Base-by-base conservation (phyloP, 2,113 vertebrate species). In the Australoheros scitulus region DNA sequence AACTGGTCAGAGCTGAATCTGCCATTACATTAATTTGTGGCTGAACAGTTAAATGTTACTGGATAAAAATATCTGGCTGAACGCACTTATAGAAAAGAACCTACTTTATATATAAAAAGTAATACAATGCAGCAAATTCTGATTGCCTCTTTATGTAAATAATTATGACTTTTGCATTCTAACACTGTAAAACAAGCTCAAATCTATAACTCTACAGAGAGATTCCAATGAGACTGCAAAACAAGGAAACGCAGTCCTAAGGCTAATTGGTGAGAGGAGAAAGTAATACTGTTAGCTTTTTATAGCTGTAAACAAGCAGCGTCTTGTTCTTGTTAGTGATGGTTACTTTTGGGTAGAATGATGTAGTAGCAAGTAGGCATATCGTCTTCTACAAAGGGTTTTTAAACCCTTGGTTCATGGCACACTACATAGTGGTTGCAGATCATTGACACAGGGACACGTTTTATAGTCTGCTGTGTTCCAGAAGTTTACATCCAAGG, bases 261-360 rank as follows among this genome's bases (percentile, higher is more conserved):
- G 57, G 15, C 15, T 81, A 56, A 43, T 52, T 3, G 20, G 38
- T 1, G 34, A 55, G 2, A 52, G 8, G 32, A 26, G 11, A 52
- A 9, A 78, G 38, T 20, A 24, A 41, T 6, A 18, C 9, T 36
- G n/a, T 65, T 22, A 61, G n/a, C 26, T 68, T 2, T 36, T 83
- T 68, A 83, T 59, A 59, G 75, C 38, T 77, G 81, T 43, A 59
- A 61, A 82, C 55, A 50, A 76, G 6, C n/a, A 15, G 58, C 64
- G 58, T 58, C 32, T 65, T 85, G 41, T 56, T 83, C n/a, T 76
- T 68, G 9, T 68, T 56, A 57, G 18, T 10, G 17, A 43, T n/a
- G 11, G 60, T 58, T 38, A 74, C 24, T 63, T 63, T 15, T 32
- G 7, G 11, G 20, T 22, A 29, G 17, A 2, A 5, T 11, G 36